These are phyloP conservation scores for Prinia subflava DNA, from an alignment of 2,113 vertebrate species.

Conservation along the genomic window DNA sequence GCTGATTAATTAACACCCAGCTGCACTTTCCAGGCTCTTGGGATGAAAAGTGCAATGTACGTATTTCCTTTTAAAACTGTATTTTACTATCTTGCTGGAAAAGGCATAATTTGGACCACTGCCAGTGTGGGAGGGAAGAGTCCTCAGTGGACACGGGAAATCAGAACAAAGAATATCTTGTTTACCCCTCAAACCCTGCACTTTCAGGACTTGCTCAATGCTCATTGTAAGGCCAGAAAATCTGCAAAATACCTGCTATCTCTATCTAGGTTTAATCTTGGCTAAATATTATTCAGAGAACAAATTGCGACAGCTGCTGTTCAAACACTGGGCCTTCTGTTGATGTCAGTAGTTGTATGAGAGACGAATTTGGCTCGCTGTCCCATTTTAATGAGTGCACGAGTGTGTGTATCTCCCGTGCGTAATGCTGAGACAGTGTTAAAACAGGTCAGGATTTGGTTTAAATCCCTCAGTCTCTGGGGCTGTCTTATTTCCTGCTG, in stretches of 20 bases:
- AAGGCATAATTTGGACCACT: background rate
- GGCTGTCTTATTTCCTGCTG: background rate
- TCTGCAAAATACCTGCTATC: background rate
- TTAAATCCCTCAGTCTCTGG: constrained; percentile 6
- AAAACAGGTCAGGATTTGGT: constrained; percentile 42
- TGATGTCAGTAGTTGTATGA: constrained; percentile 1
- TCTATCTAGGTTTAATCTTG: background rate
- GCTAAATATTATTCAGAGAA: constrained; percentile 24
- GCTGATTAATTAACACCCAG: background rate
- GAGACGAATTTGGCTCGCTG: background rate
- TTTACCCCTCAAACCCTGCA: background rate
- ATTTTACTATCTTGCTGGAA: constrained; percentile 7
- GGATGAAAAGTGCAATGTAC: background rate
- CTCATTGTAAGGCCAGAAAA: background rate
- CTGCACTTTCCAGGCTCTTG: background rate
- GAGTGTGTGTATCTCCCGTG: background rate
- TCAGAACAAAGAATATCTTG: background rate
- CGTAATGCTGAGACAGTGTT: background rate
- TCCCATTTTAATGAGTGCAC: constrained; percentile 4
- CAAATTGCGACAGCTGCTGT: constrained; percentile 40
- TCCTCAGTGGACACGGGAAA: background rate
- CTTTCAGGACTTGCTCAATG: background rate
- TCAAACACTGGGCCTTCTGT: constrained; percentile 24
- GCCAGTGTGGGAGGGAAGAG: background rate
- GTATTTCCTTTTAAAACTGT: background rate